Evolutionary conservation across 53 echinoderm and acorn worm species (phyloP).

Genomic region (Hippasteria phrygiana): DNA sequence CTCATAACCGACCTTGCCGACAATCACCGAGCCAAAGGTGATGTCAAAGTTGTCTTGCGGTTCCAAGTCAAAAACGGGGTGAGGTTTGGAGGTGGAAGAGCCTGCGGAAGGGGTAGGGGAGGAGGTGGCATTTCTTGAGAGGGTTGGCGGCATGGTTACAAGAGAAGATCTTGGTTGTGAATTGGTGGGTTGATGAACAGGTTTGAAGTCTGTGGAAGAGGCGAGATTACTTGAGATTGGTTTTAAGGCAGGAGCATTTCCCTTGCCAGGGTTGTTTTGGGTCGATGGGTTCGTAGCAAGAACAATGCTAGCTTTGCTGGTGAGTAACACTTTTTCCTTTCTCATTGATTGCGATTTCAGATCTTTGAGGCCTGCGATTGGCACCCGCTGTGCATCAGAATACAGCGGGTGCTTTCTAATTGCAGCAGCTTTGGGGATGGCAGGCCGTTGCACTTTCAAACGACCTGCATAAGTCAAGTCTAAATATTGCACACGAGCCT

Average conservation of each 20-base stretch:
- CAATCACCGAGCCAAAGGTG: conserved; percentile 74
- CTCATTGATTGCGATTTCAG: conserved; percentile 48
- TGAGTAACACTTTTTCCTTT: neutral
- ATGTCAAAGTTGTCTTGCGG: conserved; percentile 74
- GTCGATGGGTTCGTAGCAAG: conserved; percentile 27
- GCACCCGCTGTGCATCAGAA: neutral
- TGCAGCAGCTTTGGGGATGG: conserved; percentile 25
- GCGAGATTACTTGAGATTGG: neutral
- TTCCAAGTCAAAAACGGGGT: conserved; percentile 66
- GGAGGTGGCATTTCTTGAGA: conserved; percentile 18
- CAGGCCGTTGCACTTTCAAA: conserved; percentile 38
- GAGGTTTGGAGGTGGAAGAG: conserved; percentile 54
- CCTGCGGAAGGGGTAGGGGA: conserved; percentile 36
- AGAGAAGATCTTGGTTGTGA: neutral
- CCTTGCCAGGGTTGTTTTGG: neutral
- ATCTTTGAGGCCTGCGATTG: conserved; percentile 35
- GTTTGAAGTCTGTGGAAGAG: conserved; percentile 25
- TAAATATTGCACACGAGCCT: conserved; percentile 70
- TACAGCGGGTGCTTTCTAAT: neutral
- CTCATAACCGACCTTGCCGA: conserved; percentile 74
- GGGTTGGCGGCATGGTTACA: neutral
- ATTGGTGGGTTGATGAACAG: conserved; percentile 26
- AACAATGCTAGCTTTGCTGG: conserved; percentile 52
- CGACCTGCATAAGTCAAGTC: conserved; percentile 63
- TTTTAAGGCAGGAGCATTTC: neutral